phyloP scores from a whole-genome alignment of 2,113 vertebrate genomes.

The Cathartes aura region DNA sequence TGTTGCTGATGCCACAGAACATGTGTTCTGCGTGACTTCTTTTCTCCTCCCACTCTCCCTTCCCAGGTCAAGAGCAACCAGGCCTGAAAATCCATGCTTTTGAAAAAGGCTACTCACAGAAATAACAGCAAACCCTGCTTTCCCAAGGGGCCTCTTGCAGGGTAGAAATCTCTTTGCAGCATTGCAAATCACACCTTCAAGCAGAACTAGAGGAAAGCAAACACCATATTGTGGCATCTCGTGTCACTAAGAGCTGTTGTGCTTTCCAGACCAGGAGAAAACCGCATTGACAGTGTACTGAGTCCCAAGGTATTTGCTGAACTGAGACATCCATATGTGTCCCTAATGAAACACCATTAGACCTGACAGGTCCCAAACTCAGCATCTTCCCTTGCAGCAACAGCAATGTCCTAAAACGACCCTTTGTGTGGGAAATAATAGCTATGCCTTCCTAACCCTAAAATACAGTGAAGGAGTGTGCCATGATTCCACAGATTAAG shows the following conservation, averaged over 20 bases:
- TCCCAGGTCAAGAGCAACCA: neutral
- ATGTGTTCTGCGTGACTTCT: conserved; percentile 4
- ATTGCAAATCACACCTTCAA: neutral
- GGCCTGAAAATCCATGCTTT: neutral
- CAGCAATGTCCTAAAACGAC: neutral
- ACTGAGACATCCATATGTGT: neutral
- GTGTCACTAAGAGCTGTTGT: neutral
- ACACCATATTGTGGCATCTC: neutral
- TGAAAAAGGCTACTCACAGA: neutral
- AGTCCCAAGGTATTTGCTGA: neutral
- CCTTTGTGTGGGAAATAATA: neutral
- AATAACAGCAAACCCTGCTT: neutral
- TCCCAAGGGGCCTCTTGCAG: neutral
- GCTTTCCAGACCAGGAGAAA: neutral
- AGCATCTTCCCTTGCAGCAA: neutral
- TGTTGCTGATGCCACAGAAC: conserved; percentile 17
- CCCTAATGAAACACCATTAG: neutral
- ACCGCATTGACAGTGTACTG: neutral
- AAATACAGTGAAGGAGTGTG: neutral
- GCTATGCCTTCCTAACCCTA: neutral
- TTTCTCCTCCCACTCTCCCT: neutral
- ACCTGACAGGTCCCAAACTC: neutral
- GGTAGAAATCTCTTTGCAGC: neutral
- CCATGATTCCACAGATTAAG: neutral
- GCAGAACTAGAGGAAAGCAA: neutral